A percentile compares a stretch with the other conserved stretches of the same genome.
phyloP scores from a whole-genome alignment of 2,888 invertebrate species.

The Antheraea yamamai region DNA sequence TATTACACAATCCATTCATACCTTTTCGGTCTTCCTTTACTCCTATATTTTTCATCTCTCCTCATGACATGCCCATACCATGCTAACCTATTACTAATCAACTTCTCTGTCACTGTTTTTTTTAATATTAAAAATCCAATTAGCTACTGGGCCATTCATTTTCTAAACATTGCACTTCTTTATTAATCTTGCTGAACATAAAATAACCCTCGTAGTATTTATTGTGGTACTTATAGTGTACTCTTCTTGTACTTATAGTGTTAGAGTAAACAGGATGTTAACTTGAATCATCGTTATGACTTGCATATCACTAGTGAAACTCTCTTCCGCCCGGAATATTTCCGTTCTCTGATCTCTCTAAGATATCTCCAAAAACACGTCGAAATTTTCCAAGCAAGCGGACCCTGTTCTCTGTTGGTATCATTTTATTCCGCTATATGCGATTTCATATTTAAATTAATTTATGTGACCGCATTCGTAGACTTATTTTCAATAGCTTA shows the following conservation, averaged over 20 bases:
- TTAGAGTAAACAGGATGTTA: background rate
- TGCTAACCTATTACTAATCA: too few species aligned
- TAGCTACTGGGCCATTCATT: background rate
- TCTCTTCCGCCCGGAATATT: background rate
- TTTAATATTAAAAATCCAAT: background rate
- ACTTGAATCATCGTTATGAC: background rate
- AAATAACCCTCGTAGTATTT: background rate
- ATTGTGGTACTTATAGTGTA: background rate
- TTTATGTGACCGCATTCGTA: background rate
- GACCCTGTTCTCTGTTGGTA: background rate
- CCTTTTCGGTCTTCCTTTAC: too few species aligned
- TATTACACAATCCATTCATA: too few species aligned
- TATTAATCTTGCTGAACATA: background rate
- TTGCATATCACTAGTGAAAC: background rate
- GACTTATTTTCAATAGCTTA: background rate
- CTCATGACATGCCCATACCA: too few species aligned
- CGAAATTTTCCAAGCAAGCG: background rate
- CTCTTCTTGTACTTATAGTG: background rate
- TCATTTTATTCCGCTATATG: background rate
- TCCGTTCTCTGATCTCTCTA: background rate
- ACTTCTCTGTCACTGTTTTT: too few species aligned
- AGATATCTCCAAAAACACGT: background rate
- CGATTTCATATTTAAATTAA: background rate
- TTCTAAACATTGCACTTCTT: background rate
- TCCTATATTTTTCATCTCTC: too few species aligned